A percentile compares a stretch with the other conserved stretches of the same genome.
Evolutionary conservation across 1,140 invertebrate species (phyloP).

Genomic region (Drosophila subpulchrella): DNA sequence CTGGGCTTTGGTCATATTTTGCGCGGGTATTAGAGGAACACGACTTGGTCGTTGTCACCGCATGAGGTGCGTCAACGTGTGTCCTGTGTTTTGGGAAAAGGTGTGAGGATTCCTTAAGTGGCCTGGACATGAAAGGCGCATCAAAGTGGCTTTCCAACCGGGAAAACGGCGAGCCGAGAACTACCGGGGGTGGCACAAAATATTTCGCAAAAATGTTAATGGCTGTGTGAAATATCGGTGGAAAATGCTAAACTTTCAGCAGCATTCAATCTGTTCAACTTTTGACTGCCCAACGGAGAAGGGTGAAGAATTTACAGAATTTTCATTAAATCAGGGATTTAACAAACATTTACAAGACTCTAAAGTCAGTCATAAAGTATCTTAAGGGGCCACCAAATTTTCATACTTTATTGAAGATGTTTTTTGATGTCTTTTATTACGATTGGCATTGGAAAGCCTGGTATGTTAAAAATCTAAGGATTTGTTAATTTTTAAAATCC

Average conservation of each 20-base stretch:
- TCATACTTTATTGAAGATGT: too few relatives aligned
- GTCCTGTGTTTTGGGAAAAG: too few relatives aligned
- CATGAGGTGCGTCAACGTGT: slow-evolving; percentile 76
- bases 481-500: too few relatives aligned
- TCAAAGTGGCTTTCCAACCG: slow-evolving; percentile 43
- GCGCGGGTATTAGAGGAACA: slow-evolving; percentile 51
- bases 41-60: slow-evolving; percentile 61
- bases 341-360: slow-evolving; percentile 14
- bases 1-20: slow-evolving; percentile 69
- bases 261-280: slow-evolving; percentile 34
- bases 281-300: slow-evolving; percentile 12
- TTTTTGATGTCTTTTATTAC: neutral
- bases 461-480: too few relatives aligned
- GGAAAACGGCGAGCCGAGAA: neutral
- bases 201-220: slow-evolving; percentile 64
- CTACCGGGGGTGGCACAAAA: slow-evolving; percentile 19
- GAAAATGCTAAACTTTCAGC: slow-evolving; percentile 45
- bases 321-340: slow-evolving; percentile 27
- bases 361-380: slow-evolving; percentile 1
- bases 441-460: neutral
- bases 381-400: neutral
- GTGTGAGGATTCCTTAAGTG: slow-evolving; percentile 64
- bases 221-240: slow-evolving; percentile 37
- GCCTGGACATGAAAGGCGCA: slow-evolving; percentile 44
- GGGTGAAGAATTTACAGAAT: slow-evolving; percentile 34